A percentile compares a stretch with the other conserved stretches of the same genome.
These are phyloP conservation scores for Chlorops oryzae DNA, from an alignment of 1,140 invertebrate species.

Conservation along the genomic window DNA sequence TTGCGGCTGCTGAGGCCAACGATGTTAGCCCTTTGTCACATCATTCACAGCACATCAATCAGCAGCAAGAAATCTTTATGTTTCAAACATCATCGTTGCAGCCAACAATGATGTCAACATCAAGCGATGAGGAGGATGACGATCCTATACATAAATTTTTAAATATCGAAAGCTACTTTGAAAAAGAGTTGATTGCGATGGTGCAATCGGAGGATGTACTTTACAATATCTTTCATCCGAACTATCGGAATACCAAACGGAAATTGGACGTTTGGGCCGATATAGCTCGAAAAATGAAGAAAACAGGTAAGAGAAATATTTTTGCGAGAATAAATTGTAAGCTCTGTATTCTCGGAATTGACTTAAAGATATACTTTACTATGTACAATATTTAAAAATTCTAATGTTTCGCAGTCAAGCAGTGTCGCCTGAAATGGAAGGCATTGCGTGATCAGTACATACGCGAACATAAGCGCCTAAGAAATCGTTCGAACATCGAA, in stretches of 20 bases:
- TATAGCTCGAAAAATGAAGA: conserved; percentile 40
- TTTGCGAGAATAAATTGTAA: too few species aligned
- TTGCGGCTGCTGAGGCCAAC: conserved; percentile 25
- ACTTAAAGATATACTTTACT: too few species aligned
- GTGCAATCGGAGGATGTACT: conserved; percentile 39
- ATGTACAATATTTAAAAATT: too few species aligned
- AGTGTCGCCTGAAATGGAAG: conserved; percentile 44
- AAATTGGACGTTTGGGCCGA: conserved; percentile 42
- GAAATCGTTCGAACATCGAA: conserved; percentile 27
- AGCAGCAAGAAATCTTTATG: not conserved
- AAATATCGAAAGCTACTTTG: conserved; percentile 43
- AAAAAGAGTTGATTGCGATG: conserved; percentile 38
- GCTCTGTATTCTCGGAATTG: too few species aligned
- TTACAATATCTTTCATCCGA: conserved; percentile 40
- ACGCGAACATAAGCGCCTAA: conserved; percentile 41
- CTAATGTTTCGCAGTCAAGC: conserved; percentile 27
- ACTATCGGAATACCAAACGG: conserved; percentile 40
- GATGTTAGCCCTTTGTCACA: not conserved
- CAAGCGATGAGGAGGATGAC: conserved; percentile 40
- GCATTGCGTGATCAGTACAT: conserved; percentile 43
- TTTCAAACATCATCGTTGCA: too few species aligned
- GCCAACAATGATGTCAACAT: too few species aligned
- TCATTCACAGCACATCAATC: not conserved
- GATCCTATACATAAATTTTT: conserved; percentile 43
- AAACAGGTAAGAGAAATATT: conserved; percentile 31